Evolutionary conservation across 2,797 vertebrate species (phyloP).

Genomic region (Sebastes taczanowskii): DNA sequence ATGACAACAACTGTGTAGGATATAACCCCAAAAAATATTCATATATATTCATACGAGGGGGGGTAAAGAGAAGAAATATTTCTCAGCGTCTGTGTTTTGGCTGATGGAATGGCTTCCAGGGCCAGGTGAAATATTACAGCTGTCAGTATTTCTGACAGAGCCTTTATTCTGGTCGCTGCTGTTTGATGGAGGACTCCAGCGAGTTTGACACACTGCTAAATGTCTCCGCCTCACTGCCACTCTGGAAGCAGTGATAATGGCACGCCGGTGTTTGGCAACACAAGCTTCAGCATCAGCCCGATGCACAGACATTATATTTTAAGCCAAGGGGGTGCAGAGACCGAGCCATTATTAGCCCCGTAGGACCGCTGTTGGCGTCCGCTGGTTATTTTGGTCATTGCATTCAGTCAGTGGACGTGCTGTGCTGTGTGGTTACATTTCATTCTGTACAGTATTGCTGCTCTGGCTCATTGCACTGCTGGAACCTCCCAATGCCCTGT

Average conservation of each 20-base stretch:
- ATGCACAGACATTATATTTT: slow-evolving; percentile 36
- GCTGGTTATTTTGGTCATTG: slow-evolving; percentile 28
- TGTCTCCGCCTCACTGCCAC: slow-evolving; percentile 62
- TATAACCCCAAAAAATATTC: slow-evolving; percentile 48
- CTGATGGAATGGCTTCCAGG: slow-evolving; percentile 64
- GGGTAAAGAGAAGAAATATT: slow-evolving; percentile 37
- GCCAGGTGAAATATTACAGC: slow-evolving; percentile 72
- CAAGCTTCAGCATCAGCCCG: slow-evolving; percentile 18
- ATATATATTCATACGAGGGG: slow-evolving; percentile 48
- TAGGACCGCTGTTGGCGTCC: slow-evolving; percentile 14
- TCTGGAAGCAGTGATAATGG: slow-evolving; percentile 64
- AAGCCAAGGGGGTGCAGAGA: slow-evolving; percentile 31
- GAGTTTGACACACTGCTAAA: slow-evolving; percentile 74
- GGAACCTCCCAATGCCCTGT: background rate
- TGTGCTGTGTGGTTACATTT: slow-evolving; percentile 18
- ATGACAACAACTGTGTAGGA: slow-evolving; percentile 37
- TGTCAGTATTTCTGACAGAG: slow-evolving; percentile 73
- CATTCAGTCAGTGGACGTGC: background rate
- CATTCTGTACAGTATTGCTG: slow-evolving; percentile 2
- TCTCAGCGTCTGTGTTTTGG: slow-evolving; percentile 39
- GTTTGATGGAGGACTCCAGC: slow-evolving; percentile 73
- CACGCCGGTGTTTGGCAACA: slow-evolving; percentile 41
- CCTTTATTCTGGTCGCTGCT: slow-evolving; percentile 69
- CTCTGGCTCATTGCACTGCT: background rate
- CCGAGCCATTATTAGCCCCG: slow-evolving; percentile 38